Conservation (phyloP, 2,797 vertebrate species). For the Pseudotriccus pelzelni region DNA sequence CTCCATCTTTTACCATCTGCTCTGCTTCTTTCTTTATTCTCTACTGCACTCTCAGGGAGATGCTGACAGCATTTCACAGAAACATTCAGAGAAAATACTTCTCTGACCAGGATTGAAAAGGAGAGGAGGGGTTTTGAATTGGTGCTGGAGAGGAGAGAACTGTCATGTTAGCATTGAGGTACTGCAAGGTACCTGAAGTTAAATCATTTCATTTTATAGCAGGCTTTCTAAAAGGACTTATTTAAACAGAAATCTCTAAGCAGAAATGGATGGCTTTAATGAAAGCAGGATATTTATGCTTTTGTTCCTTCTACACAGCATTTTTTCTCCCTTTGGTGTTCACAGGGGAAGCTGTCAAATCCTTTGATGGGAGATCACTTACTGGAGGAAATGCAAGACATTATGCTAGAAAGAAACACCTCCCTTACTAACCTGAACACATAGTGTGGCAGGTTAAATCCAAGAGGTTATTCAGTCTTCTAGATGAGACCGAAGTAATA, state of each 20-base stretch:
- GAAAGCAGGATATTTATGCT: background rate
- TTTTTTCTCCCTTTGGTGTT: background rate
- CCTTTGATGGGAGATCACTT: background rate
- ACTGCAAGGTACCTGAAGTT: background rate
- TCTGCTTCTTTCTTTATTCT: background rate
- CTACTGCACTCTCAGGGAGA: background rate
- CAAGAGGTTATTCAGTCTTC: background rate
- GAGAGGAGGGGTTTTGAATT: background rate
- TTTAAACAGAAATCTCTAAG: background rate
- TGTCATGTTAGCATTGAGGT: background rate
- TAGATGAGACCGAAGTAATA: background rate
- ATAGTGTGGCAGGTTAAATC: background rate
- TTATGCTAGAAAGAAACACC: background rate
- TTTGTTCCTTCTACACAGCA: background rate
- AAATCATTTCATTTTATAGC: background rate
- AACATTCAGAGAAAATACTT: background rate
- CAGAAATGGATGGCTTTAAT: background rate
- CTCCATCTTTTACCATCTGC: background rate
- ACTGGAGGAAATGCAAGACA: background rate
- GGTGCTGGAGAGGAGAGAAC: background rate
- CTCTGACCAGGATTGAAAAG: background rate
- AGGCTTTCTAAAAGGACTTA: background rate
- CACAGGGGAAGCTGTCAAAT: background rate
- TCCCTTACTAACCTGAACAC: background rate
- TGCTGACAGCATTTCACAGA: conserved; percentile 2